Base-by-base conservation (phyloP, 2,113 vertebrate genomes). In the Odocoileus virginianus region DNA sequence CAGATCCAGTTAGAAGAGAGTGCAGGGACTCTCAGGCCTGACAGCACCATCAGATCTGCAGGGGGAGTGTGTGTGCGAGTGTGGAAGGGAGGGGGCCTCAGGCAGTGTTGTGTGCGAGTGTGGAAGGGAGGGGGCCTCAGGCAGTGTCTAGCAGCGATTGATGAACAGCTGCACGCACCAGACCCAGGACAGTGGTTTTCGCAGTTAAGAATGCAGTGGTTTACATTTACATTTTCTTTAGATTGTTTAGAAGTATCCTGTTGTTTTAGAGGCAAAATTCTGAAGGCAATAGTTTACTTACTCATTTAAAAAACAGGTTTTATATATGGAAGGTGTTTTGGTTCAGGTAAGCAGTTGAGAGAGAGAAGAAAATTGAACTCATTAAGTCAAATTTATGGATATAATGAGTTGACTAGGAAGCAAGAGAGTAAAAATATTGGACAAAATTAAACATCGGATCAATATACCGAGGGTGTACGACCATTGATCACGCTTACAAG, bases 71-170 rank as follows among this genome's bases (percentile, higher is more conserved):
- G 78, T 21, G 47, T 21, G 47, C 0, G 2, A 25, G 28, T 33
- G 45, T 6, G 52, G 16, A 52, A 33, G 30, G 0, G 2, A 52
- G 4, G n/a, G n/a, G n/a, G n/a, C n/a, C n/a, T n/a, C n/a, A n/a
- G n/a, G n/a, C n/a, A n/a, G n/a, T n/a, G n/a, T n/a, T n/a, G n/a
- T n/a, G n/a, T n/a, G n/a, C n/a, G n/a, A n/a, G n/a, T n/a, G n/a
- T 36, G 36, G 36, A 36, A 36, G 36, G 36, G 36, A 36, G 47
- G 47, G 10, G 17, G 12, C 47, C 30, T 52, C 17, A 81, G 47
- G 45, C 45, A 81, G 10, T 9, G 6, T 13, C 30, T n/a, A 52
- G 78, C 30, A 52, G 78, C 33, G 45, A 81, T 0, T 81, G 47
- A 19, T 81, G 30, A 21, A n/a, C 30, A 33, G 78, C 47, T 52